phyloP scores from a whole-genome alignment of 2,888 invertebrate genomes.

The Agriopis marginaria region DNA sequence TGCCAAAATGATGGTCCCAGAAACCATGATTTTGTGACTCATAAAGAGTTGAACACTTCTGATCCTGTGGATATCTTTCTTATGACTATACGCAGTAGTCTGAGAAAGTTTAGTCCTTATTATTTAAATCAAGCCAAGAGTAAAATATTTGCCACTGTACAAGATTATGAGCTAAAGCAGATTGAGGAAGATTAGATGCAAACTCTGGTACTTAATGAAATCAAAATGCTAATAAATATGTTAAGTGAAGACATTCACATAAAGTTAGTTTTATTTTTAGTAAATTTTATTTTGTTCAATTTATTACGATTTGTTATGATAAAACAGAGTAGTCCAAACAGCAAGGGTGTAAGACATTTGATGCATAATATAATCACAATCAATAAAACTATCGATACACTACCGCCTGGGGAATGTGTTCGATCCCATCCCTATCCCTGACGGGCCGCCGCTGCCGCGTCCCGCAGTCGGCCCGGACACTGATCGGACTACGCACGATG shows the following conservation, averaged over 20 bases:
- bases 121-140: conserved; percentile 79
- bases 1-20: conserved; percentile 47
- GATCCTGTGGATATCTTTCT: conserved; percentile 76
- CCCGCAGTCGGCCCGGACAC: conserved; percentile 39
- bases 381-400: conserved; percentile 1
- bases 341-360: neutral
- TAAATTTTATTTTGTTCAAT: too few relatives aligned
- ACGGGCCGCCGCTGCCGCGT: conserved; percentile 23
- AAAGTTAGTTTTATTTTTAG: too few relatives aligned
- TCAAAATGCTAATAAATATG: neutral
- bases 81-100: conserved; percentile 71
- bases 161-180: conserved; percentile 78
- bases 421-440: conserved; percentile 40
- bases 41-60: conserved; percentile 33
- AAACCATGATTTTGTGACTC: conserved; percentile 2
- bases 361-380: neutral
- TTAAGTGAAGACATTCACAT: too few relatives aligned
- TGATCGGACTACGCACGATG: conserved; percentile 55
- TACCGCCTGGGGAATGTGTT: neutral
- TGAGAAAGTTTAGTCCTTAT: conserved; percentile 73
- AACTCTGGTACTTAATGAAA: neutral
- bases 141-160: conserved; percentile 80
- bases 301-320: too few relatives aligned
- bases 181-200: conserved; percentile 14
- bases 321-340: too few relatives aligned